phyloP scores from a whole-genome alignment of 2,797 vertebrate genomes.

The Neosalanx taihuensis region DNA sequence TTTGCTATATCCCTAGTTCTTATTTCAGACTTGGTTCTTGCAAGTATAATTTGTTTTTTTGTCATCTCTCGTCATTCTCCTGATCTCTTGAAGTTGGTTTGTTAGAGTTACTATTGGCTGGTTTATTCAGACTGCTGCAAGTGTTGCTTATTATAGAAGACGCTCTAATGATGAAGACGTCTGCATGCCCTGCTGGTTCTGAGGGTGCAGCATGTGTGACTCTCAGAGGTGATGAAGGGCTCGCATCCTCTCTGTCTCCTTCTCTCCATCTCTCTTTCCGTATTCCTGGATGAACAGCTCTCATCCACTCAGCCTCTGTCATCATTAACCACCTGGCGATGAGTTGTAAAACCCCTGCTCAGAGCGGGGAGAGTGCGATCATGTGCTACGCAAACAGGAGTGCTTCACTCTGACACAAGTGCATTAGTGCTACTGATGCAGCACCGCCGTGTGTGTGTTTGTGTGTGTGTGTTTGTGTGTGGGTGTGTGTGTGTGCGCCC shows the following conservation, averaged over 20 bases:
- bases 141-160: conserved; percentile 25
- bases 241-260: conserved; percentile 1
- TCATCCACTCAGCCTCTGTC: conserved; percentile 39
- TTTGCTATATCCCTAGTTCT: neutral
- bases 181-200: conserved; percentile 38
- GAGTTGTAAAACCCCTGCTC: conserved; percentile 67
- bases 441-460: conserved; percentile 25
- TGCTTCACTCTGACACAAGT: conserved; percentile 35
- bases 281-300: conserved; percentile 3
- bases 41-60: neutral
- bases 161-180: conserved; percentile 49
- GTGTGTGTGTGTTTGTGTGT: conserved; percentile 2
- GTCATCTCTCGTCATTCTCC: neutral
- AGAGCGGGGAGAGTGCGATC: conserved; percentile 50
- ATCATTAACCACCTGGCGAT: conserved; percentile 68
- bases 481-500: neutral
- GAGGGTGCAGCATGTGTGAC: conserved; percentile 38
- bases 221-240: conserved; percentile 18
- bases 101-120: conserved; percentile 25
- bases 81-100: no score
- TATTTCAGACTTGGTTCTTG: neutral
- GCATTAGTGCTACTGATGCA: conserved; percentile 67
- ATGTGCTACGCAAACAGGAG: conserved; percentile 61
- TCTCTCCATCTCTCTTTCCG: conserved; percentile 26
- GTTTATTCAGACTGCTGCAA: conserved; percentile 44